Percentiles rank a stretch among this genome's conserved stretches.
Evolutionary conservation across 2,888 invertebrate genomes (phyloP).

Genomic region (Allacma fusca): DNA sequence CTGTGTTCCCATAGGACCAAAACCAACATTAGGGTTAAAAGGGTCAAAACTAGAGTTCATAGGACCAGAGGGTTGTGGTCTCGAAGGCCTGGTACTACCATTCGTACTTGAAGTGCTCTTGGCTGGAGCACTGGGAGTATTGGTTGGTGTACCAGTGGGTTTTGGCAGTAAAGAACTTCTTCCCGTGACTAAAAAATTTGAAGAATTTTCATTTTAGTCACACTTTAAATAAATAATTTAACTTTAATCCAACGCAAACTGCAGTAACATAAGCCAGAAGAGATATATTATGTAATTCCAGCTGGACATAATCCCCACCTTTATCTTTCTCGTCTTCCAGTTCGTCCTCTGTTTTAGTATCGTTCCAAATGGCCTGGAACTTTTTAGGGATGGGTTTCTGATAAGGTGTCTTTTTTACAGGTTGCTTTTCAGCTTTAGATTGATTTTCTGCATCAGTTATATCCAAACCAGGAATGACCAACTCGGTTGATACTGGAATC

Average conservation of each 20-base stretch:
- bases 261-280: too few species aligned
- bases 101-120: not conserved
- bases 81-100: constrained; percentile 23
- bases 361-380: constrained; percentile 97
- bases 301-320: not conserved
- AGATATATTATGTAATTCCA: not conserved
- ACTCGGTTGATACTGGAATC: constrained; percentile 61
- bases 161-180: constrained; percentile 56
- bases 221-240: too few species aligned
- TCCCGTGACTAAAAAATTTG: constrained; percentile 45
- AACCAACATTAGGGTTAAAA: constrained; percentile 60
- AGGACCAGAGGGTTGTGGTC: not conserved
- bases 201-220: too few species aligned
- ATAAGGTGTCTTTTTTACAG: constrained; percentile 77
- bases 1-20: constrained; percentile 54
- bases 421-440: constrained; percentile 56
- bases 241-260: too few species aligned
- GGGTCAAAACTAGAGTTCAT: constrained; percentile 24
- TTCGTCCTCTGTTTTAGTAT: constrained; percentile 57
- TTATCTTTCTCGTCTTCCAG: constrained; percentile 59
- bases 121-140: constrained; percentile 10
- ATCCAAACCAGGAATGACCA: constrained; percentile 81
- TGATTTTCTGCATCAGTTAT: constrained; percentile 66
- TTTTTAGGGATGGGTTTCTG: constrained; percentile 95
- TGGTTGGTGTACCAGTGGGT: constrained; percentile 46